Base-by-base conservation (phyloP, 2,888 invertebrate species). In the Plutella xylostella region DNA sequence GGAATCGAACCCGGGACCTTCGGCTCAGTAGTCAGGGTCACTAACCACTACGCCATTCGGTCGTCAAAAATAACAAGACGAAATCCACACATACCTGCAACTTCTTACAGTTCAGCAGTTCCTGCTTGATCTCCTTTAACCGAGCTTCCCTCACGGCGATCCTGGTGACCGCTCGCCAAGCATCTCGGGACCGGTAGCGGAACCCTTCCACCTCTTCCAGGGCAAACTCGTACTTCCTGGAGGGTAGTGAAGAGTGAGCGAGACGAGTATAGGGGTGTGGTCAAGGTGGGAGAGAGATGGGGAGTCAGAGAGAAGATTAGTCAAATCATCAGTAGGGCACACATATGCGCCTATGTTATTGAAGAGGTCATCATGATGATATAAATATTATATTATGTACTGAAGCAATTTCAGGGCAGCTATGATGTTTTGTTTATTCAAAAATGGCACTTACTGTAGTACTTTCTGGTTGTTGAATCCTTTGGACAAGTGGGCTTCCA, bases 191-290 rank as follows among this genome's bases (percentile, higher is more conserved):
- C 55, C 99, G 86, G 78, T 99, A 98, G 51, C 94, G 86, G 72
- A 99, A 98, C 0, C 97, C 93, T 68, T 98, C 98, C 41, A 99
- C 92, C 78, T 99, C 97, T 51, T 96, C 93, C 72, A 98, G 85
- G 58, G 93, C 93, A 68, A 99, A 98, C 65, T 96, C 91, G 75
- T 97, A 99, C 46, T 94, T 92, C 69, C 93, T 94, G 57, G 77
- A 72, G 55, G 71, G 51, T 45, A 45, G 42, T 43, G 33, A 7
- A 45, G 3, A 19, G 12, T 31, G 25, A 31, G 14, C 6, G 34
- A 22, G 40, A 34, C 2, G 20, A 22, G 19, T 6, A 15, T 18
- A 19, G 11, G 33, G 19, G 39, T 9, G 3, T 35, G 11, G 25
- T 37, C 5, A 39, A 6, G 14, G 15, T 19, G 19, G 17, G 14